A percentile compares a stretch with the other conserved stretches of the same genome.
Conservation (phyloP, 2,113 vertebrate genomes). For the Maccullochella peelii region DNA sequence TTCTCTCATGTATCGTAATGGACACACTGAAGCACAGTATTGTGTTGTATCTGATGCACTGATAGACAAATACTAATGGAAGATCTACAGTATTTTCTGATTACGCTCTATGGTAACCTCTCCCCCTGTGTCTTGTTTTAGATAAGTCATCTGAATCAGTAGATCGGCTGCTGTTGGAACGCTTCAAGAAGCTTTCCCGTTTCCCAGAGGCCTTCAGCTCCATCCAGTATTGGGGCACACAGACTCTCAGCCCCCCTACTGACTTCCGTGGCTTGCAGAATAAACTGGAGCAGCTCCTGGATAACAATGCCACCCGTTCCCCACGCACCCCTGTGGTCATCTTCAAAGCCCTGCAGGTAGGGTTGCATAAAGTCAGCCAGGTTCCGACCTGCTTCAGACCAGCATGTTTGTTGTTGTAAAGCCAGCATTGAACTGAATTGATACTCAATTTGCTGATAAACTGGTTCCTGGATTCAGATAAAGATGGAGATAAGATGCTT, state of each 20-base stretch:
- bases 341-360: slow-evolving; percentile 95
- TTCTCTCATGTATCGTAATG: background rate
- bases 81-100: background rate
- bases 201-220: slow-evolving; percentile 97
- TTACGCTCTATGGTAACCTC: background rate
- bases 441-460: background rate
- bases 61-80: background rate
- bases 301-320: slow-evolving; percentile 94
- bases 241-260: slow-evolving; percentile 92
- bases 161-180: slow-evolving; percentile 92
- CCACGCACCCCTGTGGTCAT: slow-evolving; percentile 92
- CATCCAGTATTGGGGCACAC: slow-evolving; percentile 94
- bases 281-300: slow-evolving; percentile 91
- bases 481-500: background rate
- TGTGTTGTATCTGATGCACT: background rate
- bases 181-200: slow-evolving; percentile 92
- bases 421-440: background rate
- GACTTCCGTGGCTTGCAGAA: slow-evolving; percentile 91
- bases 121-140: slow-evolving; percentile 61
- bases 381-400: slow-evolving; percentile 36
- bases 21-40: background rate
- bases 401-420: slow-evolving; percentile 23
- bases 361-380: slow-evolving; percentile 10
- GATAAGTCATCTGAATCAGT: slow-evolving; percentile 90
- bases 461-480: background rate